phyloP scores from a whole-genome alignment of 2,797 vertebrate species.

The Anas bernieri region DNA sequence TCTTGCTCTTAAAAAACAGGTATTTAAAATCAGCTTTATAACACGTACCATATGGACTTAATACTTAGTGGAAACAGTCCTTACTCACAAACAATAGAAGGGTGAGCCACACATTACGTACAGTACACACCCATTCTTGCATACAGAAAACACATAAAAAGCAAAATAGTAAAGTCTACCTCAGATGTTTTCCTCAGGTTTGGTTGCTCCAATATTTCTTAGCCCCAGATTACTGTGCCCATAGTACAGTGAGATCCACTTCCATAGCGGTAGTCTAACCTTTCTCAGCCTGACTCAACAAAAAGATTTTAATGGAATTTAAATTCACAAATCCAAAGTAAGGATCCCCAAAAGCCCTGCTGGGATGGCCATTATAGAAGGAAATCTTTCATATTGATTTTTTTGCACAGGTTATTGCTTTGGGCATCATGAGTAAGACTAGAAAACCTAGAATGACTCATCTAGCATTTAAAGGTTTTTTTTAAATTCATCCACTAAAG shows the following conservation, averaged over 20 bases:
- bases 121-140: background rate
- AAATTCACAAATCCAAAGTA: background rate
- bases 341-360: background rate
- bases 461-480: background rate
- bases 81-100: background rate
- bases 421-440: background rate
- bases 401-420: background rate
- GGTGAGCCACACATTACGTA: background rate
- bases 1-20: background rate
- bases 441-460: background rate
- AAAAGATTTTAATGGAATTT: background rate
- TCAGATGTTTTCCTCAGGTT: background rate
- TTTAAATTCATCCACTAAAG: background rate
- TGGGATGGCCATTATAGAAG: background rate
- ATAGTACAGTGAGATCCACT: background rate
- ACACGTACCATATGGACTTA: background rate
- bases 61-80: background rate
- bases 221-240: background rate
- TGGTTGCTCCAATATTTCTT: background rate
- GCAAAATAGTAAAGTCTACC: background rate
- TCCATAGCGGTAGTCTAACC: background rate
- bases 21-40: background rate
- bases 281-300: background rate
- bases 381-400: background rate
- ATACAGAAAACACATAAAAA: background rate